Evolutionary conservation across 2,888 invertebrate species (phyloP), one percentile per base, ranked within the genome.

Genomic region (Stenchaetothrips biformis): DNA sequence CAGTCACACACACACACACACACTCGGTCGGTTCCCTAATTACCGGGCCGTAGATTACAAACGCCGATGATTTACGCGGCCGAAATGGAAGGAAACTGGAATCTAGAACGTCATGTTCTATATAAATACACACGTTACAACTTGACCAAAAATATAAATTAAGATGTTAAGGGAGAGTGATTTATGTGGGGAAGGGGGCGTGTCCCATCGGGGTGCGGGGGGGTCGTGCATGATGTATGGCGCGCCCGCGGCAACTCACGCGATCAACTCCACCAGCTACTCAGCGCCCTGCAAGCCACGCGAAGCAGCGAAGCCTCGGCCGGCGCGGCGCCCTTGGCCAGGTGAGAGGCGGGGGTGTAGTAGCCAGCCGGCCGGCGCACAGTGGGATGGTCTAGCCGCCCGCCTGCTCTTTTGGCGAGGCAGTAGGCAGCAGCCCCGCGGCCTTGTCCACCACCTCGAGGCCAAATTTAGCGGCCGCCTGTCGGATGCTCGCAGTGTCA

Each of bases 71-170:
- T 74, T 74, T 74, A 74, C 67, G 67, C 67, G 67, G 21, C 67
- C 67, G 25, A 74, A 74, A 74, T 74, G 67, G 25, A 74, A 74
- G 67, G 67, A 74, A 74, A 74, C 67, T 74, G 67, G 67, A 74
- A 74, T 74, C 67, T 74, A 74, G 67, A 74, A 74, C 67, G 67
- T 74, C 67, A 74, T 74, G 67, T 74, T 74, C 67, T 74, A 74
- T 74, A 74, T 74, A 74, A 74, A 74, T 74, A 74, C 67, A 74
- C 67, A 74, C 67, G 67, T 74, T 74, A 74, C 67, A 74, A 74
- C 21, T 74, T 74, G 67, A 74, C 67, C 67, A 74, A 74, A 74
- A 74, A 74, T 74, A 74, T 25, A 74, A 74, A 74, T 74, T 74
- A 74, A 74, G 67, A 74, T 74, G 67, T 74, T 74, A 74, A 74